Conservation (phyloP, 2,113 vertebrate species). For the Tragulus kanchil region DNA sequence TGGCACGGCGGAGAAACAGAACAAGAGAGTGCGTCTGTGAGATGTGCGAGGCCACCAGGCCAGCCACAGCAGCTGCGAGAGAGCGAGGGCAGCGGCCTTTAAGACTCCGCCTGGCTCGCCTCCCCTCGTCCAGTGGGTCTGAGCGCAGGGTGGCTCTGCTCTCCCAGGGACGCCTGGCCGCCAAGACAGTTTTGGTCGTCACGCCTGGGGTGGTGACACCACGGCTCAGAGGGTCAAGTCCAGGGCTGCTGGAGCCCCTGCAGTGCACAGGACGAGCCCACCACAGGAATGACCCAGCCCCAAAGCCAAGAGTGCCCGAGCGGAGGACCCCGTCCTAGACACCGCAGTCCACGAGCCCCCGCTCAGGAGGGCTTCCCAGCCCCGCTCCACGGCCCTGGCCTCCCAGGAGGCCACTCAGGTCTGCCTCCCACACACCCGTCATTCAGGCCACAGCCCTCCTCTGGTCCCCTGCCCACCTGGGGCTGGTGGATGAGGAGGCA, state of each 20-base stretch:
- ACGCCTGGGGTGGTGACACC: not conserved
- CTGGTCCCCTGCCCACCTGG: rapidly evolving
- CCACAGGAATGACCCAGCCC: not conserved
- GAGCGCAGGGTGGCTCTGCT: rapidly evolving
- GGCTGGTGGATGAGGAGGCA: not conserved
- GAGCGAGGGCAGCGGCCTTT: not conserved
- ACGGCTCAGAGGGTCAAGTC: not conserved
- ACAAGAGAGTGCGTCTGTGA: not conserved
- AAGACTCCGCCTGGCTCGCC: rapidly evolving
- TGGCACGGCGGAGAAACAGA: not conserved
- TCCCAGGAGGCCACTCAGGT: not conserved
- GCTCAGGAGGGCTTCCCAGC: not conserved
- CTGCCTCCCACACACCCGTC: not conserved
- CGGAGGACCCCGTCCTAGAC: not conserved
- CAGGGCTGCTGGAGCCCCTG: not conserved
- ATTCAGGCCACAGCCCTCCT: not conserved
- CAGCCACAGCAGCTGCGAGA: rapidly evolving
- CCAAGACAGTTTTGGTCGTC: not conserved
- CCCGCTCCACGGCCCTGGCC: rapidly evolving
- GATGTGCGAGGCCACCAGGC: rapidly evolving
- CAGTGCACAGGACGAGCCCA: not conserved
- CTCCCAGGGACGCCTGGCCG: not conserved
- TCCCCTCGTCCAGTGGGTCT: not conserved
- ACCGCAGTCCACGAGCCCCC: not conserved
- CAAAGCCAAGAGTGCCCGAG: rapidly evolving